These are phyloP conservation scores for Poecilia wingei DNA, from an alignment of 2,797 vertebrate species.

Conservation along the genomic window DNA sequence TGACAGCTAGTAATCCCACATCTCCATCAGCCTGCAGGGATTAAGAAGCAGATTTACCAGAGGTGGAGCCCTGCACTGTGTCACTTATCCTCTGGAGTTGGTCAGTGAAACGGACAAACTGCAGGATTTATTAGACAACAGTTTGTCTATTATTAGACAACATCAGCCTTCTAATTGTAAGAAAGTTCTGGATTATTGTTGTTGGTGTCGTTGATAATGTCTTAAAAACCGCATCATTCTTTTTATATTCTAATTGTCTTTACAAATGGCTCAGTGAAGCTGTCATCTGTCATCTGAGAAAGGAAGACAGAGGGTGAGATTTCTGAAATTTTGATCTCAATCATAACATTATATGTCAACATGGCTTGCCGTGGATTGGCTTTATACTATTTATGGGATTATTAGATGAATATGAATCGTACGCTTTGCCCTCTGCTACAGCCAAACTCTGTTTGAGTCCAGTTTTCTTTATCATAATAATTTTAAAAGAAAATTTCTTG, in stretches of 20 bases:
- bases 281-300: neutral
- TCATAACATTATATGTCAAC: neutral
- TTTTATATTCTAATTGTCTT: no score
- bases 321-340: neutral
- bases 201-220: neutral
- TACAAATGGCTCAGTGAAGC: no score
- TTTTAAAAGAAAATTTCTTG: neutral
- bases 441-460: neutral
- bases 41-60: neutral
- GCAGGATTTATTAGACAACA: neutral
- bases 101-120: neutral
- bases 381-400: neutral
- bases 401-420: neutral
- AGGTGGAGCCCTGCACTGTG: neutral
- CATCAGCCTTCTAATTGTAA: no score
- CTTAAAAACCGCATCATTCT: neutral
- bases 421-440: neutral
- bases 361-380: neutral
- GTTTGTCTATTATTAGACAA: no score
- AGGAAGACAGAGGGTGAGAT: neutral
- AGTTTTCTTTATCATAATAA: neutral
- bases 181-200: neutral
- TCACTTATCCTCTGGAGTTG: neutral
- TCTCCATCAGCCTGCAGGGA: neutral
- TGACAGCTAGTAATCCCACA: neutral